A percentile compares a stretch with the other conserved stretches of the same genome.
Conservation (phyloP, 2,888 invertebrate genomes). For the Sesia bembeciformis region DNA sequence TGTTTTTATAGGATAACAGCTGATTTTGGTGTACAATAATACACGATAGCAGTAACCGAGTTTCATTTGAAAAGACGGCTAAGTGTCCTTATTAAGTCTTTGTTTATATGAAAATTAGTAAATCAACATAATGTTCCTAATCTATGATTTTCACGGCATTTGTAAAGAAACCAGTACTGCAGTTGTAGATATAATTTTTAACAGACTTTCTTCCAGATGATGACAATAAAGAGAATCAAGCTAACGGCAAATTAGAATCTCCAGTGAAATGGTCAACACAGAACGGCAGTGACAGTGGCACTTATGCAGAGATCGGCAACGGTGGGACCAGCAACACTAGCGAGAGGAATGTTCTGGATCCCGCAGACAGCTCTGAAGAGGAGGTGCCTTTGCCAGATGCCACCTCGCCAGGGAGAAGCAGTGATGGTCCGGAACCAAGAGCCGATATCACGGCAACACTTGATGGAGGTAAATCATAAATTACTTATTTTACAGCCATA, state of each 20-base stretch:
- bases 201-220: constrained; percentile 33
- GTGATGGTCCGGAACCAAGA: constrained; percentile 64
- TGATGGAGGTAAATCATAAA: constrained; percentile 47
- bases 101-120: no score
- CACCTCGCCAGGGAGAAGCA: constrained; percentile 63
- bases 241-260: constrained; percentile 64
- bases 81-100: no score
- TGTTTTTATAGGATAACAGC: not conserved
- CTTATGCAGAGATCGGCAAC: constrained; percentile 66
- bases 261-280: constrained; percentile 64
- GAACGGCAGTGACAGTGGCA: constrained; percentile 67
- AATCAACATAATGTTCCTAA: no score
- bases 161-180: not conserved
- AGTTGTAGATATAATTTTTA: not conserved
- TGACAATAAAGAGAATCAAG: constrained; percentile 68
- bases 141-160: not conserved
- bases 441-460: constrained; percentile 64
- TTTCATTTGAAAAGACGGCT: no score
- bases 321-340: constrained; percentile 58
- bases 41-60: no score
- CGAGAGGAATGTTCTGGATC: constrained; percentile 62
- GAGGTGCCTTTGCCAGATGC: constrained; percentile 63
- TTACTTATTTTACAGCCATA: no score
- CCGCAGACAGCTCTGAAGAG: constrained; percentile 67
- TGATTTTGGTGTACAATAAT: no score